Base-by-base conservation (phyloP, 2,113 vertebrate species). In the Cebidichthys violaceus region DNA sequence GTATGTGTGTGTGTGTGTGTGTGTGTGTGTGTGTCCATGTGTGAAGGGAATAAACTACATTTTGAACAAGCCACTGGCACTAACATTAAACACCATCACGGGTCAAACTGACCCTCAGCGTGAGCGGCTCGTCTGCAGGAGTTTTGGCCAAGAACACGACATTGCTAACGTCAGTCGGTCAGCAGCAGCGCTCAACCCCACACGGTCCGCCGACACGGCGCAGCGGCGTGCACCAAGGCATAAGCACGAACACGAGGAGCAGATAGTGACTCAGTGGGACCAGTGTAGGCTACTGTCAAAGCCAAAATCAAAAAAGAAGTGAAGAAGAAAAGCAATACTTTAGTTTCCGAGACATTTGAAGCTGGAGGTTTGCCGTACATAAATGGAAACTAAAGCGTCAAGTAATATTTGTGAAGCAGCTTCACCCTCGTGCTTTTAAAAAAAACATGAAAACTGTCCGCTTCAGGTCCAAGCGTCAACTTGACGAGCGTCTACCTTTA, bases 51-150 rank as follows among this genome's bases (percentile, higher is more conserved):
- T 67, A 57, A 61, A 29, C 2, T 37, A 10, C 22, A 50, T 57
- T 80, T 67, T 65, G 70, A 22, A 55, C 57, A 68, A 33, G 73
- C 65, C 60, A 4, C 41, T 24, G 47, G 52, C 72, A 39, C 43
- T 33, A 15, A 57, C 59, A 54, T 65, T 29, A 37, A 37, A 24
- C 69, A 55, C 37, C 82, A 64, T 64, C 81, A 55, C 1, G 67
- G 88, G 87, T 88, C 83, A 88, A 90, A 85, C 88, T 89, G 86
- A 90, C 91, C 82, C 88, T 69, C 90, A 86, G 90, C 72, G 7
- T 74, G 91, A 71, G 35, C 0, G 61, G 81, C 77, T 78, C 18
- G 75, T 70, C 86, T 70, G 78, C 75, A 67, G 74, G 60, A 75
- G 37, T 39, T 22, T 22, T 15, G 37, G 87, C 87, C 91, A 92